These are phyloP conservation scores for Leucophenga montana DNA, from an alignment of 2,888 invertebrate genomes.

Conservation along the genomic window DNA sequence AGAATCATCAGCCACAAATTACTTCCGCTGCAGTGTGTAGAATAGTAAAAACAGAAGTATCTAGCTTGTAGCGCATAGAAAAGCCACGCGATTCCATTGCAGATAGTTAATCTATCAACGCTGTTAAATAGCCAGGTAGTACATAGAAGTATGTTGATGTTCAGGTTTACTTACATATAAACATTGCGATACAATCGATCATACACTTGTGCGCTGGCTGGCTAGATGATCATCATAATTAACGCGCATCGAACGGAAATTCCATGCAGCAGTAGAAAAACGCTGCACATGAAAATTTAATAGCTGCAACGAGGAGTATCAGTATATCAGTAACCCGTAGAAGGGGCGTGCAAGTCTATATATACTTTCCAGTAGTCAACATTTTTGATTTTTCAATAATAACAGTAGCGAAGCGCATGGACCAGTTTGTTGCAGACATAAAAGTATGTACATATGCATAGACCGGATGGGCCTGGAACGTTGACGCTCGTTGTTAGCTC, in stretches of 20 bases:
- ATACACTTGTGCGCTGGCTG: conserved; percentile 34
- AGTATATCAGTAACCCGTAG: background rate
- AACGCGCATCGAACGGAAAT: conserved; percentile 59
- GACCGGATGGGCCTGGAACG: conserved; percentile 19
- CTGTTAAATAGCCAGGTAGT: conserved; percentile 12
- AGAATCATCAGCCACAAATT: conserved; percentile 61
- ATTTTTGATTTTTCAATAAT: conserved; percentile 19
- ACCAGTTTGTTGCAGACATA: conserved; percentile 9
- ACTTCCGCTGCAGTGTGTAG: conserved; percentile 64
- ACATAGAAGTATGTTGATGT: conserved; percentile 1
- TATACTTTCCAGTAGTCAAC: conserved; percentile 14
- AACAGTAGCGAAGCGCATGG: background rate
- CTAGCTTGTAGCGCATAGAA: no score
- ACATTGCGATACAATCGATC: conserved; percentile 29
- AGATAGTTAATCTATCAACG: conserved; percentile 7
- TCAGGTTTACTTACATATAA: background rate
- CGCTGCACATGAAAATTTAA: conserved; percentile 54
- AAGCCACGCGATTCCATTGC: conserved; percentile 38
- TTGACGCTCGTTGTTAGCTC: background rate
- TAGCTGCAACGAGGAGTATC: conserved; percentile 9
- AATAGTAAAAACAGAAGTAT: background rate
- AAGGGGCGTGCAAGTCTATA: no score
- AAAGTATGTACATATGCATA: no score
- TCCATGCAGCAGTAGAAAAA: conserved; percentile 48
- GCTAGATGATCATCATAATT: conserved; percentile 56